These are phyloP conservation scores for Lathronympha strigana DNA, from an alignment of 2,888 invertebrate species.

Conservation along the genomic window DNA sequence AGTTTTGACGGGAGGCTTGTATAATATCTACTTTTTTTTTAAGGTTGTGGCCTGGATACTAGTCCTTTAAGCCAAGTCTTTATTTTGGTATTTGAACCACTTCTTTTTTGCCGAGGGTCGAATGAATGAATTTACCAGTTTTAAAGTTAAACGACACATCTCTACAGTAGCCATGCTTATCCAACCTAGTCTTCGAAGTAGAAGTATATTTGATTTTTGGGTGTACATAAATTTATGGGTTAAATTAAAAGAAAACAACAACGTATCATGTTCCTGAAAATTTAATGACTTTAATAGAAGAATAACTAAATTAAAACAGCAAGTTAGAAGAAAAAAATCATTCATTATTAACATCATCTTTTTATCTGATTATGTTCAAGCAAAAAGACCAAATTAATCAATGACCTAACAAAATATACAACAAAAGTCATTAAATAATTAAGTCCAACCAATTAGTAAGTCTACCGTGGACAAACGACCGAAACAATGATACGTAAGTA, in stretches of 20 bases:
- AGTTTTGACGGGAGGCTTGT: too few relatives aligned
- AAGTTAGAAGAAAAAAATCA: constrained; percentile 79
- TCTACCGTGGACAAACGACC: constrained; percentile 69
- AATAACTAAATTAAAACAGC: constrained; percentile 85
- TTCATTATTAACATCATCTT: constrained; percentile 79
- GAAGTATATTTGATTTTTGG: too few relatives aligned
- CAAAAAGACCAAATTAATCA: constrained; percentile 82
- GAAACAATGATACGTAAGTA: constrained; percentile 66
- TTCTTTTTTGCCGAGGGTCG: too few relatives aligned
- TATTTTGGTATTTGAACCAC: too few relatives aligned
- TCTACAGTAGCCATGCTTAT: too few relatives aligned
- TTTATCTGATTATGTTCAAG: constrained; percentile 77
- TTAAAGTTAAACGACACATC: too few relatives aligned
- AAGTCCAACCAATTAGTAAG: constrained; percentile 78
- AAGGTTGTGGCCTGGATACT: too few relatives aligned
- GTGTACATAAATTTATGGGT: background rate
- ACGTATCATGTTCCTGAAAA: constrained; percentile 78
- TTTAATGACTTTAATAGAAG: constrained; percentile 85
- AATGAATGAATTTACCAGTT: too few relatives aligned
- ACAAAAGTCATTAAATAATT: constrained; percentile 85
- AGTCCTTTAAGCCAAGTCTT: too few relatives aligned
- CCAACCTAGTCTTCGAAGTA: too few relatives aligned
- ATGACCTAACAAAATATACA: constrained; percentile 85
- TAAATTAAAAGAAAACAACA: constrained; percentile 51
- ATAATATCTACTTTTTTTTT: too few relatives aligned